Conservation (phyloP, 1,140 invertebrate genomes). For the Venustaconcha ellipsiformis region DNA sequence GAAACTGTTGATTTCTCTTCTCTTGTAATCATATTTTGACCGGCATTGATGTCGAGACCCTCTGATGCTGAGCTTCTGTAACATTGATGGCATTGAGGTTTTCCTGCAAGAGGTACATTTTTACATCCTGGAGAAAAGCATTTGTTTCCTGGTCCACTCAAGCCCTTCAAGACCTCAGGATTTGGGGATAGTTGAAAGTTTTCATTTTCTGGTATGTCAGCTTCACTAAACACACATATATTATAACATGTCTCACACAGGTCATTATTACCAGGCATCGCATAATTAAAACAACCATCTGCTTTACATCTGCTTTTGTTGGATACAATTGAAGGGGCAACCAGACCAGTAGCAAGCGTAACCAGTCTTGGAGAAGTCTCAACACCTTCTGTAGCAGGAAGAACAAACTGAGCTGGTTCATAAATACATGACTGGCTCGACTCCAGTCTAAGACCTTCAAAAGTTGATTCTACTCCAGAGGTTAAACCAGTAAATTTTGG, state of each 20-base stretch:
- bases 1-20: constrained; percentile 2
- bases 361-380: background rate
- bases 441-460: background rate
- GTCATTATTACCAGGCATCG: constrained; percentile 7
- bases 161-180: background rate
- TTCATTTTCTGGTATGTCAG: background rate
- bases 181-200: background rate
- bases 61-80: constrained; percentile 4
- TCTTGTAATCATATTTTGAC: background rate
- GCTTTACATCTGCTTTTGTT: background rate
- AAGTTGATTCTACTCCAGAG: background rate
- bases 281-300: background rate
- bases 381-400: background rate
- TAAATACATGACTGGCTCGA: background rate
- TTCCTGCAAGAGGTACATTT: background rate
- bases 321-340: background rate
- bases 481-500: too few species aligned
- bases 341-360: background rate
- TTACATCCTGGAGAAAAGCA: constrained; percentile 8
- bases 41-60: background rate
- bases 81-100: constrained; percentile 9
- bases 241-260: constrained; percentile 33
- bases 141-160: background rate
- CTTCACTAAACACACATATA: background rate
- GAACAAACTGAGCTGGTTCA: background rate